phyloP scores from a whole-genome alignment of 1,140 invertebrate genomes.

The Megalopta genalis region DNA sequence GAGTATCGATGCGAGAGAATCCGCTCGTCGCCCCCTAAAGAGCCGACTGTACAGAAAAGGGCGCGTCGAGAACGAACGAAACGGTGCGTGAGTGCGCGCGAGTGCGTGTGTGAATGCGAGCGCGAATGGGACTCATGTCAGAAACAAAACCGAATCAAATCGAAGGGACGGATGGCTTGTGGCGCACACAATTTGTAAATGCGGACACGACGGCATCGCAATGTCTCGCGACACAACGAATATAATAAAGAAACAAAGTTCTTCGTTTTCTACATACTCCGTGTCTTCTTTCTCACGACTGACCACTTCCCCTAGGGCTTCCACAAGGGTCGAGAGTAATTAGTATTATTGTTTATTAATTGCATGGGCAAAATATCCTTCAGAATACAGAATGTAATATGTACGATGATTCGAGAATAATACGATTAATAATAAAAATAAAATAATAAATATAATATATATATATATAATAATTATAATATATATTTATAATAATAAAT shows the following conservation, averaged over 20 bases:
- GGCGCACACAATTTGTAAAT: constrained; percentile 46
- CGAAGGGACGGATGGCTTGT: constrained; percentile 31
- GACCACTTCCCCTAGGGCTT: background rate
- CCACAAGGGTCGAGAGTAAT: no score
- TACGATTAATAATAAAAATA: no score
- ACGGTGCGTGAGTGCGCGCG: background rate
- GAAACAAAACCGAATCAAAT: constrained; percentile 5
- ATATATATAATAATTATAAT: no score
- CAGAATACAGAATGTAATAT: no score
- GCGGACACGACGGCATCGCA: constrained; percentile 44
- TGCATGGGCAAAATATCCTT: no score
- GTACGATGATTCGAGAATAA: no score
- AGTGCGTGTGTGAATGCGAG: background rate
- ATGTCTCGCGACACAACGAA: constrained; percentile 70
- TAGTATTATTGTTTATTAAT: no score
- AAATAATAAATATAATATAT: no score
- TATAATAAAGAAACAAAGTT: constrained; percentile 69
- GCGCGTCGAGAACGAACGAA: background rate
- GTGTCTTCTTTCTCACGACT: constrained; percentile 18
- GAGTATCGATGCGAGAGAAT: constrained; percentile 12
- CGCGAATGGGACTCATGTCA: background rate
- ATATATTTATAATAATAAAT: no score
- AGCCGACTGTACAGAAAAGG: constrained; percentile 48
- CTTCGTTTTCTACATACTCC: constrained; percentile 60
- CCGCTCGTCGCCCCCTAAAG: background rate